Evolutionary conservation across 2,888 invertebrate species (phyloP).

Genomic region (Amiota communis): DNA sequence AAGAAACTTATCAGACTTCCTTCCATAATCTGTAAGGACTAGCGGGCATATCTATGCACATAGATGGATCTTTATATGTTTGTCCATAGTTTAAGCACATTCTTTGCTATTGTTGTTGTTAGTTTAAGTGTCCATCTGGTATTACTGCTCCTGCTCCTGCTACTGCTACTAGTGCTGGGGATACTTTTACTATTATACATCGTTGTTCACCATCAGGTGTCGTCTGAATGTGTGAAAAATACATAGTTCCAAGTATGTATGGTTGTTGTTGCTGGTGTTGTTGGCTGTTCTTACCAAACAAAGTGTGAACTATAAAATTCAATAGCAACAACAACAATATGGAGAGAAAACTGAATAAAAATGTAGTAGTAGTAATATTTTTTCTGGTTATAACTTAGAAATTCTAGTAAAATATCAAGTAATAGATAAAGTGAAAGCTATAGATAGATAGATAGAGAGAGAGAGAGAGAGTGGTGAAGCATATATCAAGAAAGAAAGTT

Average conservation of each 20-base stretch:
- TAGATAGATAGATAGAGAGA: no score
- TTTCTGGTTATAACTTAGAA: no score
- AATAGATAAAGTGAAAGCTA: no score
- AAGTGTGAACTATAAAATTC: slow-evolving; percentile 25
- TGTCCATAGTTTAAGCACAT: background rate
- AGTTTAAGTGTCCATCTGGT: background rate
- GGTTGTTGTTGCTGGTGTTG: background rate
- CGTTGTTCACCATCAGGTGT: background rate
- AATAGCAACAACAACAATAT: background rate
- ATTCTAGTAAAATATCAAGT: no score
- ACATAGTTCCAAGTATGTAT: no score
- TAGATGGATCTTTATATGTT: background rate
- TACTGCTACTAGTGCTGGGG: slow-evolving; percentile 1
- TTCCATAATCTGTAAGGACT: no score
- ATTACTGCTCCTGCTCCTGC: background rate
- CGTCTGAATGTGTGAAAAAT: slow-evolving; percentile 4
- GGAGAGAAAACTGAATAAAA: no score
- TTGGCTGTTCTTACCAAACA: background rate
- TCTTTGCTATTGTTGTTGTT: background rate
- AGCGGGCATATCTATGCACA: no score
- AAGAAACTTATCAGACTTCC: no score
- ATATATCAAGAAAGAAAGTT: no score
- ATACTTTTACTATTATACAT: background rate
- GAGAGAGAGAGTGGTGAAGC: no score
- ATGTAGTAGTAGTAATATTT: no score